A percentile compares a stretch with the other conserved stretches of the same genome.
Evolutionary conservation across 2,888 invertebrate genomes (phyloP).

Genomic region (Phoenoteleia sp.): DNA sequence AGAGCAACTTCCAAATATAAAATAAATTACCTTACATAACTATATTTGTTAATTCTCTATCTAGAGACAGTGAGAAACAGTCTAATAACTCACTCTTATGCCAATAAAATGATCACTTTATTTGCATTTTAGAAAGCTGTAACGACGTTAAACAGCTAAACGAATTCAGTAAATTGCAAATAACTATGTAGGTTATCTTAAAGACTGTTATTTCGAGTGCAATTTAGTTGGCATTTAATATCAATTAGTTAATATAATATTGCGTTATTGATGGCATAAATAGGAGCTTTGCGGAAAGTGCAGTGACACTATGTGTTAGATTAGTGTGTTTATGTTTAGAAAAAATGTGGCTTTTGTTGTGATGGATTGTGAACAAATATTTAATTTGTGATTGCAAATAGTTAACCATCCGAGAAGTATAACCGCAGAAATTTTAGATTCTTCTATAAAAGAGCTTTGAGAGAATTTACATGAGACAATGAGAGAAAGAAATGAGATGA

Average conservation of each 20-base stretch:
- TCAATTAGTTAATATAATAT: not conserved
- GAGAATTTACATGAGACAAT: no score
- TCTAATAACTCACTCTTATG: not conserved
- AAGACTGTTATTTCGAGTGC: not conserved
- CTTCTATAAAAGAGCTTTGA: no score
- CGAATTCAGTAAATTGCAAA: not conserved
- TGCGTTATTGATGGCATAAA: not conserved
- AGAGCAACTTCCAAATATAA: no score
- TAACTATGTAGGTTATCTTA: conserved; percentile 8
- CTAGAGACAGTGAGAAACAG: not conserved
- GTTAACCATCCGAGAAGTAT: not conserved
- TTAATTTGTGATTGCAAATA: not conserved
- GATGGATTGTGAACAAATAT: no score
- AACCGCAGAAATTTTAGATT: no score
- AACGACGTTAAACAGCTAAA: not conserved
- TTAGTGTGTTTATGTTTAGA: no score
- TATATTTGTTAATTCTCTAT: no score
- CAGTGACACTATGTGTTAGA: not conserved
- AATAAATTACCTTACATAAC: no score
- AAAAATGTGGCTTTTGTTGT: no score
- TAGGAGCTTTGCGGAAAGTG: not conserved
- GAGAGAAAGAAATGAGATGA: not conserved
- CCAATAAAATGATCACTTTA: not conserved
- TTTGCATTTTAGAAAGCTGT: conserved; percentile 7
- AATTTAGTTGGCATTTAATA: not conserved